Evolutionary conservation across 2,113 vertebrate species (phyloP).

Genomic region (Myanophis thanlyinensis): DNA sequence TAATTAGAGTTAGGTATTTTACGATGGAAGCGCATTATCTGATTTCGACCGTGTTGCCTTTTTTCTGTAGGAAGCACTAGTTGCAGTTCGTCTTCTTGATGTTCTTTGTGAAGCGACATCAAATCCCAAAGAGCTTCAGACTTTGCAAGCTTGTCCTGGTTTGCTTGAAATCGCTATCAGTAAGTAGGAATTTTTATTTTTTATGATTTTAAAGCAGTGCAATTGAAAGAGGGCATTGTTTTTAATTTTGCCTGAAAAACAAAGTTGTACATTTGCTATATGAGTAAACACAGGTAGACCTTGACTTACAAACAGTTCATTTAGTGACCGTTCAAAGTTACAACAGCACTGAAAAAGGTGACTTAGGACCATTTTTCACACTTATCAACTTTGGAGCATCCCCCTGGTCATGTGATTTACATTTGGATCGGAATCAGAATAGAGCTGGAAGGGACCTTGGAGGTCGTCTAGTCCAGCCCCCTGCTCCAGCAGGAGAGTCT

Average conservation of each 20-base stretch:
- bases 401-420: background rate
- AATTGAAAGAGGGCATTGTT: background rate
- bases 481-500: background rate
- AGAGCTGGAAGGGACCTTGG: background rate
- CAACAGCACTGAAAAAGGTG: background rate
- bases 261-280: background rate
- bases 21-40: background rate
- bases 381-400: background rate
- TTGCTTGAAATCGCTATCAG: slow-evolving; percentile 82
- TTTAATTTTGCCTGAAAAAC: background rate
- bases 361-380: background rate
- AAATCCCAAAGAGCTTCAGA: slow-evolving; percentile 71
- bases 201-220: background rate
- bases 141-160: slow-evolving; percentile 81
- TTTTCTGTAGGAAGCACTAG: slow-evolving; percentile 78
- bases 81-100: slow-evolving; percentile 83
- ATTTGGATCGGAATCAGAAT: background rate
- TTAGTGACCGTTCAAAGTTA: background rate
- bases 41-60: slow-evolving; percentile 43
- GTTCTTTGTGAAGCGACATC: slow-evolving; percentile 93
- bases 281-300: background rate
- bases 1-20: background rate
- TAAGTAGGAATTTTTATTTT: slow-evolving; percentile 65
- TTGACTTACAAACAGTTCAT: background rate
- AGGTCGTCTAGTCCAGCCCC: background rate